Percentiles rank a stretch among this genome's conserved stretches.
Evolutionary conservation across 1,140 invertebrate genomes (phyloP).

Genomic region (Drosophila setifemur): DNA sequence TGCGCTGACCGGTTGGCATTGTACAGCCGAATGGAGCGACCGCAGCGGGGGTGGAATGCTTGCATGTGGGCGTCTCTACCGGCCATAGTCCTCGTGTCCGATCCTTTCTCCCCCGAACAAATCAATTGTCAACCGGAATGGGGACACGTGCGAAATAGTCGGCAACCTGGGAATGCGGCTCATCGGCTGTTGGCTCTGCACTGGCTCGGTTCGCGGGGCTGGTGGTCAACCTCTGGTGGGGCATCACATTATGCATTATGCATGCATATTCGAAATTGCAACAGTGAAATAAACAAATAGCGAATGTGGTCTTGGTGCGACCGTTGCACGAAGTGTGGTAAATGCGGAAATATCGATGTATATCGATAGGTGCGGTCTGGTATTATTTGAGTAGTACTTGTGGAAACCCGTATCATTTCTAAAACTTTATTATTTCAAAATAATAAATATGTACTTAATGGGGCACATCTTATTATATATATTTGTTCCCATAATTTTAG

Average conservation of each 20-base stretch:
- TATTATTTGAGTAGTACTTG: too few species aligned
- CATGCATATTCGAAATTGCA: constrained; percentile 5
- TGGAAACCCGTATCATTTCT: too few species aligned
- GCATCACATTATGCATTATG: constrained; percentile 5
- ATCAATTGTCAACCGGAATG: constrained; percentile 20
- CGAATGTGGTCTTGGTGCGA: constrained; percentile 1
- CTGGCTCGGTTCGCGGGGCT: neutral
- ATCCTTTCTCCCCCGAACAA: constrained; percentile 13
- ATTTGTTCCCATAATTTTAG: too few species aligned
- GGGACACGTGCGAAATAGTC: neutral
- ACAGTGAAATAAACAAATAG: constrained; percentile 33
- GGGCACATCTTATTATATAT: too few species aligned
- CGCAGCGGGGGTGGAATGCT: constrained; percentile 90
- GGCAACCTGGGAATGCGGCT: neutral
- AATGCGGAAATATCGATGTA: neutral
- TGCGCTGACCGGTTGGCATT: constrained; percentile 92
- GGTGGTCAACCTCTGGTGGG: neutral
- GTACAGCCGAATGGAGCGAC: constrained; percentile 89
- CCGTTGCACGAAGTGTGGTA: neutral
- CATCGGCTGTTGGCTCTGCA: neutral
- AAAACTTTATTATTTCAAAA: too few species aligned
- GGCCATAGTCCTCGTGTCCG: constrained; percentile 25
- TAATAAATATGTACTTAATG: too few species aligned
- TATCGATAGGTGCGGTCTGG: neutral
- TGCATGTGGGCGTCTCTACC: constrained; percentile 36